Evolutionary conservation across 2,888 invertebrate species (phyloP).

Genomic region (Charanyca ferruginea): DNA sequence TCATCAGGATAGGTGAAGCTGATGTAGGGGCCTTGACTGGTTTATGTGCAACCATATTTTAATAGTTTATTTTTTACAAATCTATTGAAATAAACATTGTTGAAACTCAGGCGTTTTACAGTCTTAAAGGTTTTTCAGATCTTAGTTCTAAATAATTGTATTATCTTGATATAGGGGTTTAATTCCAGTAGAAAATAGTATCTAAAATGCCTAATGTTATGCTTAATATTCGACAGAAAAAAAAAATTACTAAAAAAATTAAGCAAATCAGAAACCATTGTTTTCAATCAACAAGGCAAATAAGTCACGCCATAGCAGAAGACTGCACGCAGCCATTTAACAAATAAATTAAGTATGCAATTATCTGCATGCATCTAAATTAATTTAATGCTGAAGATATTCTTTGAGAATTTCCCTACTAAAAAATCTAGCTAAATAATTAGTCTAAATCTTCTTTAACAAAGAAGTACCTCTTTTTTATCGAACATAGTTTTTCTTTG

Average conservation of each 20-base stretch:
- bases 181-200: too few relatives aligned
- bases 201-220: neutral
- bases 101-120: too few relatives aligned
- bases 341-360: conserved; percentile 10
- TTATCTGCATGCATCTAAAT: conserved; percentile 24
- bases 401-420: neutral
- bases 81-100: too few relatives aligned
- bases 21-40: too few relatives aligned
- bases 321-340: conserved; percentile 16
- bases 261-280: conserved; percentile 38
- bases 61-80: too few relatives aligned
- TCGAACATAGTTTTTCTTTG: conserved; percentile 71
- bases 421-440: neutral
- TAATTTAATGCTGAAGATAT: neutral
- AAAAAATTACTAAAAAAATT: conserved; percentile 16
- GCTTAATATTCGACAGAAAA: conserved; percentile 8
- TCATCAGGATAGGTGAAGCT: too few relatives aligned
- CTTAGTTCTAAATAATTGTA: too few relatives aligned
- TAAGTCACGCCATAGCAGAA: conserved; percentile 20
- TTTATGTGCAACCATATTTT: too few relatives aligned
- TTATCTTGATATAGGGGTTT: too few relatives aligned
- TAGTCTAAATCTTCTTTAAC: too few relatives aligned
- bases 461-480: conserved; percentile 76
- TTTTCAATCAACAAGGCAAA: conserved; percentile 38
- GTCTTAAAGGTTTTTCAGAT: too few relatives aligned